Evolutionary conservation across 1,140 invertebrate genomes (phyloP), one percentile per base, ranked within the genome.

Genomic region (Drosophila novamexicana): DNA sequence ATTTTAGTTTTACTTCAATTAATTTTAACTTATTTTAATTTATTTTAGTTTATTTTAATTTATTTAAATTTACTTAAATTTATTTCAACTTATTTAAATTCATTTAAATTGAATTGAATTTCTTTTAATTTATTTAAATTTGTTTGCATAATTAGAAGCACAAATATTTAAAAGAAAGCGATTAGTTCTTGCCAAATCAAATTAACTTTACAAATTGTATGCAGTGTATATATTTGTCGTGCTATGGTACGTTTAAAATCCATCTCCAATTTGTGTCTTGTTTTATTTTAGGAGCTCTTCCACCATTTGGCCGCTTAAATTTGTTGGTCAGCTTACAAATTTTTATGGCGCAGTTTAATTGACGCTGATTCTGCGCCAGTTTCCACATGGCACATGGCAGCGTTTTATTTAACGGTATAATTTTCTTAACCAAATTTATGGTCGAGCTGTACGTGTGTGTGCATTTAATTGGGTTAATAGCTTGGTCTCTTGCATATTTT

Each of bases 341-440:
- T 71, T 75, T 78, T 75, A 62, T 66, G 44, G 44, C 34, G 36
- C 66, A 40, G 66, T 78, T 71, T 71, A 78, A 78, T 78, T 71
- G 72, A 57, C 54, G 66, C 56, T 62, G 62, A 49, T 72, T 62
- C 67, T 56, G 54, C n/a, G 47, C 45, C 44, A 58, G 37, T 10
- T n/a, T 57, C 45, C 47, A 57, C 36, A 45, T 29, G 37, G 32
- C 69, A 72, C 59, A 64, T 65, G 61, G 14, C 64, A 39, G 36
- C n/a, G 49, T 63, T 69, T 69, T 74, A 74, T 62, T 69, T 69
- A 32, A 36, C 52, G 18, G 10, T 63, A 74, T 69, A 74, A 69
- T 44, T 71, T 62, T 62, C 65, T 62, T 63, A 62, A 57, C 71
- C 44, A 44, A 74, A 74, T 74, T 74, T 63, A 74, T 74, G 66